Base-by-base conservation (phyloP, 35 echinoderm and acorn worm species). In the Heliocidaris tuberculata region DNA sequence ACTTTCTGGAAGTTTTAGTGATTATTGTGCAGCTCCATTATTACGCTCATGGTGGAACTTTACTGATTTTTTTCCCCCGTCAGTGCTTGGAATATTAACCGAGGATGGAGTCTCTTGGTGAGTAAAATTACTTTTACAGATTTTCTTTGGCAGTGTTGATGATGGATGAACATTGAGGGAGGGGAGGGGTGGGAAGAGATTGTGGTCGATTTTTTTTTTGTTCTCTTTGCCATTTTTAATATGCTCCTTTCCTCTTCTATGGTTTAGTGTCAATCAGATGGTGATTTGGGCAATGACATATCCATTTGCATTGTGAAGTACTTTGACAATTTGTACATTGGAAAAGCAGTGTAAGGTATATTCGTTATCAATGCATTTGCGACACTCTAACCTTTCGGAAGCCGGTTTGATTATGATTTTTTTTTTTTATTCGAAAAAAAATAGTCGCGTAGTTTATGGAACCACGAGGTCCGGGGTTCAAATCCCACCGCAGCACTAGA, bases 21-120 rank as follows among this genome's bases (percentile, higher is more conserved):
- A 78, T 27, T 19, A n/a, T 78, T 29, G 21, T 78, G 27, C 65
- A 78, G 65, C 65, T n/a, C 5, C 65, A 78, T 78, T 78, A 6
- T 7, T n/a, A 4, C 65, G 15, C 65, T 7, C 65, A 89, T 89
- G 87, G 31, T 89, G 87, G 87, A 89, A 89, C 87, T 32, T 89
- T 48, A 89, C 87, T 32, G 47, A 89, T 19, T 48, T 88, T 32
- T 88, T 48, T 32, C 32, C 32, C 31, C 13, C 31, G 21, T 89
- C 87, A n/a, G 9, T 48, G 87, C 29, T 89, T 89, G 87, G 87
- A 89, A 48, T 89, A 78, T 89, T 32, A 89, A 32, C 32, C 87
- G 87, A 89, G 87, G 87, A 89, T 89, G 87, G 87, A 89, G 87
- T 32, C 87, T 9, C 31, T 89, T 32, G 87, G 87, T 89, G 29